Evolutionary conservation across 2,888 invertebrate genomes (phyloP), one percentile per base, ranked within the genome.

Genomic region (Microctonus hyperodae): DNA sequence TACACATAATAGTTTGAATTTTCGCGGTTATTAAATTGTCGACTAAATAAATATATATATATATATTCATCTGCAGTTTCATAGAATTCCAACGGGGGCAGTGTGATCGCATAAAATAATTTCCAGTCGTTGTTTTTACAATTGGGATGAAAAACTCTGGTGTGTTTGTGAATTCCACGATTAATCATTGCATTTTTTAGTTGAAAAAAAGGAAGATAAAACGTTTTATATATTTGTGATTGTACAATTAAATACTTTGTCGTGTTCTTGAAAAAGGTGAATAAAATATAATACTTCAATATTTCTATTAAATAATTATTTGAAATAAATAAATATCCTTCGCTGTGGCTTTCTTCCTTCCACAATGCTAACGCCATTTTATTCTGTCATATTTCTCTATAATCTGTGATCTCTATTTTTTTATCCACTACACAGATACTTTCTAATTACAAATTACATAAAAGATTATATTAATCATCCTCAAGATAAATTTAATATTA

Each of bases 341-440:
- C 23, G 23, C n/a, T 25, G 51, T 51, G 50, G 23, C 40, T 9
- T 57, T 31, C 37, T 40, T 44, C 33, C 44, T 48, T 28, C 56
- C 44, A 23, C 58, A 64, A 64, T 37, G 64, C 58, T 57, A 69
- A 76, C 80, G 80, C 80, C 80, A 80, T 80, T 75, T 80, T 80
- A 77, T 76, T 75, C 76, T 75, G 78, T 80, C 78, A 76, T 72
- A 72, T 68, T 71, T 64, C 58, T 67, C 65, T 71, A 56, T 35
- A 35, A 65, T 63, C 63, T 71, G 59, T 35, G 48, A 65, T 63
- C 48, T 44, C 22, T 67, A 59, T 37, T 44, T 57, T 25, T 50
- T 53, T 62, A 33, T 33, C 9, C 20, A 61, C 22, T 50, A 20
- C 13, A 31, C 31, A 22, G 16, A 23, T 35, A n/a, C 13, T 20